Base-by-base conservation (phyloP, 1,140 invertebrate species). In the Eupeodes corollae region DNA sequence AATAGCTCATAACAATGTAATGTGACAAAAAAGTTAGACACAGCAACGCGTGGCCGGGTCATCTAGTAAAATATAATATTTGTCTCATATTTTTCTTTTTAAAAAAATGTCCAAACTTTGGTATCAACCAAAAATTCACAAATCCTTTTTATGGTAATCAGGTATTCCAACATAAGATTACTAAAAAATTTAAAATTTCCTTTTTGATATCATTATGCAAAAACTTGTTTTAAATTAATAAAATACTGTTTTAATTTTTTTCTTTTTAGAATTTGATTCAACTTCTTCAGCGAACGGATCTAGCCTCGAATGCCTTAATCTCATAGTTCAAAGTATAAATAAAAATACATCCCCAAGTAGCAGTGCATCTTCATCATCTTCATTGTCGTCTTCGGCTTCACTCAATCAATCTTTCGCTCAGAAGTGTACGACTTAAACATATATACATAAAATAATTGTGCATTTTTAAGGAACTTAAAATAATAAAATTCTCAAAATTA, bases 261-360 rank as follows among this genome's bases (percentile, higher is more conserved):
- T 38, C n/a, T 40, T 35, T 42, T 8, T 30, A 57, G 51, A 51
- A 13, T 55, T 45, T 16, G 43, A 47, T n/a, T 55, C 50, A n/a
- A 54, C 58, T 9, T 42, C 54, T 39, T 57, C 51, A 52, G 48
- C 55, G 19, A 63, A 69, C 48, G 65, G 71, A 16, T 79, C 77
- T 31, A 79, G 77, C 48, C 57, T 80, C 52, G 78, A 80, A 53
- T 79, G 77, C 38, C 69, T 80, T 0, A 80, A 71, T 59, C 69
- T 79, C 51, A 80, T 80, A 50, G 78, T 80, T n/a, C 78, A 80
- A 62, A 80, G 75, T 59, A 79, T 80, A 48, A 75, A 73, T 48
- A 66, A 57, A 46, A 61, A 50, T 52, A 52, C 56, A 13, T 26
- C 21, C 21, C 10, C 35, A 5, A 14, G 35, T 41, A 47, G 9